Conservation (phyloP, 2,113 vertebrate species). For the Aix galericulata region DNA sequence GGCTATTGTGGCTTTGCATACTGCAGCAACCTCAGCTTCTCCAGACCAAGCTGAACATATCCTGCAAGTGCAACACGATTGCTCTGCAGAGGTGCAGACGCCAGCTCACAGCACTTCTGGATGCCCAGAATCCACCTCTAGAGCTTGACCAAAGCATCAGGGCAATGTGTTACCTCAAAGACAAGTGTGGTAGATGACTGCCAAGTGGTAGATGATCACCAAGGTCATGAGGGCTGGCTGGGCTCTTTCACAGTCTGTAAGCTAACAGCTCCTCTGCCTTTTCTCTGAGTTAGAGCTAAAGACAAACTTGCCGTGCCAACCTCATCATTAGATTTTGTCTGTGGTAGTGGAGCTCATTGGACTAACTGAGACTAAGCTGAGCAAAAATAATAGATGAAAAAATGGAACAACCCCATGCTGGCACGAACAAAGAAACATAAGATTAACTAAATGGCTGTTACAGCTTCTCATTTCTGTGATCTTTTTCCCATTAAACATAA, state of each 20-base stretch:
- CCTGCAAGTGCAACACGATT: background rate
- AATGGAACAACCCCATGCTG: background rate
- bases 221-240: background rate
- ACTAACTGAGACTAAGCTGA: background rate
- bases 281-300: background rate
- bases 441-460: background rate
- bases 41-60: background rate
- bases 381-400: background rate
- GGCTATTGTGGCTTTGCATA: background rate
- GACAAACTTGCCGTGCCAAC: background rate
- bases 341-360: background rate
- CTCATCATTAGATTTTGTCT: background rate
- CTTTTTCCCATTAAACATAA: background rate
- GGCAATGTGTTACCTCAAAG: background rate
- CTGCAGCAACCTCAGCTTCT: background rate
- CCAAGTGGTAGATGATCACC: background rate
- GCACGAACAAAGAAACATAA: background rate
- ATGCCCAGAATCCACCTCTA: background rate
- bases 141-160: background rate
- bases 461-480: background rate
- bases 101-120: background rate
- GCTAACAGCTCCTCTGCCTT: background rate
- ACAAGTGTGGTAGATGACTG: background rate
- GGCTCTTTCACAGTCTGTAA: background rate
- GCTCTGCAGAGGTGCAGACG: background rate